Conservation (phyloP, 2,797 vertebrate species). For the Argyrosomus regius region DNA sequence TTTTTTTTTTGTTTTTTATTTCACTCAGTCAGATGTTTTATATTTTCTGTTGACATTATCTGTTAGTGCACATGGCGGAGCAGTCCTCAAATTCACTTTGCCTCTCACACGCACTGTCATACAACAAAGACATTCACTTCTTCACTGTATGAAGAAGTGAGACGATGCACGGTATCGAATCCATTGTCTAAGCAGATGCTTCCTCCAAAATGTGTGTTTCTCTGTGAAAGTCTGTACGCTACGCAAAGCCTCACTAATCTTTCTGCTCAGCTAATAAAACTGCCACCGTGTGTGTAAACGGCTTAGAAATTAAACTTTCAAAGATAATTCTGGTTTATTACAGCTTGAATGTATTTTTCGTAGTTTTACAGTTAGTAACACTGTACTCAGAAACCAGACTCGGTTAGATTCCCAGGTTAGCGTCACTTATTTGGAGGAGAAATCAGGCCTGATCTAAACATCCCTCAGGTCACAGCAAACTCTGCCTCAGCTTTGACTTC, state of each 20-base stretch:
- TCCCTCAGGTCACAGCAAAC: neutral
- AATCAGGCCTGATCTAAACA: neutral
- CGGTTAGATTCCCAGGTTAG: neutral
- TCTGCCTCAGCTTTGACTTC: neutral
- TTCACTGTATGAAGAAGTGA: conserved; percentile 49
- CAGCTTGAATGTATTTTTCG: neutral
- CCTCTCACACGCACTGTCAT: neutral
- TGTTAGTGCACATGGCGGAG: conserved; percentile 42
- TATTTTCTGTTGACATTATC: conserved; percentile 64
- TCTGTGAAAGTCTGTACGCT: neutral
- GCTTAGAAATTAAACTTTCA: neutral
- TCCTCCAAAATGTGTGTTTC: conserved; percentile 39
- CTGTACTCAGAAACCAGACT: fast-evolving
- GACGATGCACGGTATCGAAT: conserved; percentile 39
- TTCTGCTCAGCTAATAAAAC: neutral
- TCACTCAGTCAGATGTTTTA: conserved; percentile 16
- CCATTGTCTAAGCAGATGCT: conserved; percentile 53
- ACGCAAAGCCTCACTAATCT: neutral
- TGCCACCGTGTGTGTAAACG: neutral
- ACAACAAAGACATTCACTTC: neutral
- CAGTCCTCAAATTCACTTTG: conserved; percentile 6
- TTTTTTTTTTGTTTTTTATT: conserved; percentile 10
- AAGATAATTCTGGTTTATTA: neutral
- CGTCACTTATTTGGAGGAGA: too few relatives aligned
- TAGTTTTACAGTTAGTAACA: neutral